Base-by-base conservation (phyloP, 92 coral and sea anemone species). In the Epizoanthus fatuus region DNA sequence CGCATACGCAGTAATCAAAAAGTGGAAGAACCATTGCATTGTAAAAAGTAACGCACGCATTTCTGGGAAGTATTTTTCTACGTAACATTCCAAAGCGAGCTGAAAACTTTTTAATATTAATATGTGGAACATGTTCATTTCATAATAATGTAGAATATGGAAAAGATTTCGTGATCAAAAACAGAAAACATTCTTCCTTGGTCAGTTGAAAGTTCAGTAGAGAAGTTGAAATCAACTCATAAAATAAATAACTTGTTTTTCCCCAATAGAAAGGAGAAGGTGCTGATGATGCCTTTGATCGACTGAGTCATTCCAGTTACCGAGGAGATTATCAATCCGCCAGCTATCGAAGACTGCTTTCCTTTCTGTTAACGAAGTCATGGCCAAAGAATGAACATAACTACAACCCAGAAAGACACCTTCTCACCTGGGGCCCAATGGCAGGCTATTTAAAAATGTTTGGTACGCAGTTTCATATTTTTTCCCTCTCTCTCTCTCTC, bases 401-500 rank as follows among this genome's bases (percentile, higher is more conserved):
- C 54, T 88, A 87, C 15, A 37, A 5, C 3, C 47, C 79, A 22
- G 86, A 90, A 32, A 54, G 38, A 16, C 87, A 42, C 59, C 93
- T 93, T 44, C 87, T 95, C 19, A 82, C 88, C 14, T 95, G 98
- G 98, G 87, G 86, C 66, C 87, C 91, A 17, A 85, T 89, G 98
- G 53, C 86, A 62, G 94, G 89, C 15, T 95, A 87, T 74, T 58
- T 95, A 57, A 81, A 72, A 16, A 92, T 85, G 60, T 90, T 87
- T 69, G 96, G 98, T 95, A 95, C 64, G 72, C 17, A 69, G 20
- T 29, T 29, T 29, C 32, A 29, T 29, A 0, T 29, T 29, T 29
- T 29, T 29, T 29, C 32, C 32, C 32, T 29, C 32, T 29, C 1
- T 29, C 1, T n/a, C n/a, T n/a, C n/a, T n/a, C n/a, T n/a, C n/a